Base-by-base conservation (phyloP, 2,888 invertebrate genomes). In the Acronicta alni region DNA sequence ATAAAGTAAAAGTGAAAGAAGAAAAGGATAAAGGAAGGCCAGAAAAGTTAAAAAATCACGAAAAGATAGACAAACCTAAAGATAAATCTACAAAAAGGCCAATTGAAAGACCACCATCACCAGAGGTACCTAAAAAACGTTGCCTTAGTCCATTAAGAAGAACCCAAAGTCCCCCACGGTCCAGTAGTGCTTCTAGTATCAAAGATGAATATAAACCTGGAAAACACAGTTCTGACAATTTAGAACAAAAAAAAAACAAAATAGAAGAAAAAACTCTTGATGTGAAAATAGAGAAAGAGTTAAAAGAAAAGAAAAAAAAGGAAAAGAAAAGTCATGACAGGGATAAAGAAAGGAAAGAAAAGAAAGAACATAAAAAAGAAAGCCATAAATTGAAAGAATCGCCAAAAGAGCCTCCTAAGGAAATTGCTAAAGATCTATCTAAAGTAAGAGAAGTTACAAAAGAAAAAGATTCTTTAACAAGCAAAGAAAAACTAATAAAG, bases 281-380 rank as follows among this genome's bases (percentile, higher is more conserved):
- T 65, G 88, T 95, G 44, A 95, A 96, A 84, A 63, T 81, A 37
- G 92, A 93, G 38, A 95, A 95, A 70, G 95, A 96, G 75, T 67
- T 82, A 3, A 92, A 93, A 76, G 95, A 95, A 69, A 93, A 94
- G 66, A 95, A 95, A 72, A 95, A 95, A 75, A 95, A 95, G 77
- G 96, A 95, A 66, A 96, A 96, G 77, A 95, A 96, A 80, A 95
- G 95, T 52, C 96, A 96, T 81, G 95, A 96, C 45, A 91, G 94
- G 76, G 95, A 95, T 56, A 95, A 95, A 83, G 96, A 96, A 52
- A 95, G 95, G 45, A 93, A 95, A 63, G 92, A 91, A 64, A 94
- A 93, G 72, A 95, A 94, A 72, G 95, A 95, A 67, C 95, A 95
- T 66, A 95, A 95, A 80, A 95, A 95, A 84, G 95, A 96, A 71